phyloP scores from a whole-genome alignment of 1,140 invertebrate genomes.

The Lasioglossum baleicum region DNA sequence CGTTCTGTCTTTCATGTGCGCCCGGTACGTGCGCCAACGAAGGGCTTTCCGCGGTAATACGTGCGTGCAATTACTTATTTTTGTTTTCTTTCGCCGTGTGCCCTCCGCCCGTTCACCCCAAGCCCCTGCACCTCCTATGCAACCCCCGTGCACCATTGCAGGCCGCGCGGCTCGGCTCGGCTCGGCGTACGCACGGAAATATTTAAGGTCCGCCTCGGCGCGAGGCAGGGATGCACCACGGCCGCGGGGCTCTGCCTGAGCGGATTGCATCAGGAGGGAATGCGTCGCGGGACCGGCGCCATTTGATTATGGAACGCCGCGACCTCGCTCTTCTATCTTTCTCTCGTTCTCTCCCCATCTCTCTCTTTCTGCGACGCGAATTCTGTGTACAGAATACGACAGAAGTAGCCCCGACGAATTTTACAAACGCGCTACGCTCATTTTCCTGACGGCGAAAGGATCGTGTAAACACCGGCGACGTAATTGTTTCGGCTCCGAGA shows the following conservation, averaged over 20 bases:
- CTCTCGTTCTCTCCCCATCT: too few species aligned
- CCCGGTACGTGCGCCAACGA: slow-evolving; percentile 33
- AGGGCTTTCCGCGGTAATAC: slow-evolving; percentile 52
- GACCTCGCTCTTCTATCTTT: not conserved
- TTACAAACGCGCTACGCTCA: too few species aligned
- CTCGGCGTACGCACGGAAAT: slow-evolving; percentile 56
- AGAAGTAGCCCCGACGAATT: not conserved
- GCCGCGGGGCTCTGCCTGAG: slow-evolving; percentile 21
- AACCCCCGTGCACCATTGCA: too few species aligned
- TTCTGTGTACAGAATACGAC: not conserved
- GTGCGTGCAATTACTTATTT: slow-evolving; percentile 60
- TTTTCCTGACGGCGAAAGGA: too few species aligned
- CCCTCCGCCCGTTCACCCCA: too few species aligned
- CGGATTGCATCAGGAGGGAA: slow-evolving; percentile 14
- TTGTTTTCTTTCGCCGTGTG: slow-evolving; percentile 51
- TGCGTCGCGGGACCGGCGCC: not conserved
- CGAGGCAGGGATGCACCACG: slow-evolving; percentile 39
- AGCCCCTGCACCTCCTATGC: too few species aligned
- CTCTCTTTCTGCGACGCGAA: not conserved
- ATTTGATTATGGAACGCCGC: slow-evolving; percentile 6
- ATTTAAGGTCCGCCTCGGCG: slow-evolving; percentile 57
- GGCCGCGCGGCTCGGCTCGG: slow-evolving; percentile 7
- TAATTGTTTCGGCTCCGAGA: too few species aligned
- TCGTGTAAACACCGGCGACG: too few species aligned
- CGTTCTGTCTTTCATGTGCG: slow-evolving; percentile 30